Evolutionary conservation across 2,797 vertebrate genomes (phyloP).

Genomic region (Pelochelys cantorii): DNA sequence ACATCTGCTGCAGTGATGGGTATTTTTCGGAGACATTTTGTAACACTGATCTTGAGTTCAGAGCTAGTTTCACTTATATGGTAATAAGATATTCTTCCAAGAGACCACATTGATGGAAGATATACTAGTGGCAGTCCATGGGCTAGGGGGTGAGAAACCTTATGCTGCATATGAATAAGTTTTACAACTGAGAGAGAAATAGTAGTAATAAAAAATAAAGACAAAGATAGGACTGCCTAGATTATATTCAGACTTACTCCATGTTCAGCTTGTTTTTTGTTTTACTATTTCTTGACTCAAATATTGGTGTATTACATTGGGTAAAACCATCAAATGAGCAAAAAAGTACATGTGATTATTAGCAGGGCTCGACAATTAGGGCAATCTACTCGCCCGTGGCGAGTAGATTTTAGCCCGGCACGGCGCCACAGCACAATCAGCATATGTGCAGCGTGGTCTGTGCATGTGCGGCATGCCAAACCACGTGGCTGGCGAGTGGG

Average conservation of each 20-base stretch:
- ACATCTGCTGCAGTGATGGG: not conserved
- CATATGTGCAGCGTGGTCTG: no score
- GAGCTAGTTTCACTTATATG: not conserved
- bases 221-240: not conserved
- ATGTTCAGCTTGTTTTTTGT: not conserved
- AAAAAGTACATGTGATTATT: not conserved
- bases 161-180: not conserved
- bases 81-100: not conserved
- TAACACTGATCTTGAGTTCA: not conserved
- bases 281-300: not conserved
- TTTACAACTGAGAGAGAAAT: not conserved
- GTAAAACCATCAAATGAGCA: not conserved
- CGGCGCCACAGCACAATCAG: no score
- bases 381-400: no score
- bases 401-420: no score
- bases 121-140: not conserved
- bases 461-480: no score
- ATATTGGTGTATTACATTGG: not conserved
- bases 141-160: not conserved
- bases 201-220: not conserved
- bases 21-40: not conserved
- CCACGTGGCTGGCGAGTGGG: no score
- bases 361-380: no score
- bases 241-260: not conserved
- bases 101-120: not conserved